Evolutionary conservation across 2,113 vertebrate genomes (phyloP).

Genomic region (Otolemur garnettii): DNA sequence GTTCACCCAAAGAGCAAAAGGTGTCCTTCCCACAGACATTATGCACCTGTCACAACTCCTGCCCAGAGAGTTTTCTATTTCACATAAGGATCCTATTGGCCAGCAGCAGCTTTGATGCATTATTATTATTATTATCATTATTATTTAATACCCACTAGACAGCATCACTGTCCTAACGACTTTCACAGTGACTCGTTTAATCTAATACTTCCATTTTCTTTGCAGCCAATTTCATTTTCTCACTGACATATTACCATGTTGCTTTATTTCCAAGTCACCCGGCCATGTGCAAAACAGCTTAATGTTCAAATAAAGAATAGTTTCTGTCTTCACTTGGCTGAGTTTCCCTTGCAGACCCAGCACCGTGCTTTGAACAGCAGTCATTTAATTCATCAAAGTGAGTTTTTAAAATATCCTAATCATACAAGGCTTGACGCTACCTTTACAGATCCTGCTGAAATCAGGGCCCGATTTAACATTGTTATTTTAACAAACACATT

Average conservation of each 20-base stretch:
- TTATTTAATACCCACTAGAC: background rate
- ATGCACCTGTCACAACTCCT: rapidly evolving
- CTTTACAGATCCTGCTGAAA: background rate
- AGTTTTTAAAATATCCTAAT: background rate
- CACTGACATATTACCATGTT: background rate
- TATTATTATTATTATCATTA: background rate
- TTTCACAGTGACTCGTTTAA: slow-evolving; percentile 14
- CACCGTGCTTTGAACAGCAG: background rate
- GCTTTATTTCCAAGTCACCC: background rate
- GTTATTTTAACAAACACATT: slow-evolving; percentile 13
- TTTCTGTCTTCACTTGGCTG: background rate
- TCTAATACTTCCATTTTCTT: slow-evolving; percentile 28
- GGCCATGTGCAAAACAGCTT: background rate
- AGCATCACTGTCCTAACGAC: slow-evolving; percentile 31
- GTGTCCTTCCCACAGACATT: background rate
- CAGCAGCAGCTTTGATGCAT: background rate
- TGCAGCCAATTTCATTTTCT: slow-evolving; percentile 21
- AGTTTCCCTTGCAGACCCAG: background rate
- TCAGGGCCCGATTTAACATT: background rate
- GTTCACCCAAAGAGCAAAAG: background rate
- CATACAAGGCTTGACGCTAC: background rate
- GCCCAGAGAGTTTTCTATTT: background rate
- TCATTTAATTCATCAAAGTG: background rate
- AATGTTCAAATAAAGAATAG: background rate
- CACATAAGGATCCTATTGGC: background rate